Evolutionary conservation across 2,888 invertebrate species (phyloP), one percentile per base, ranked within the genome.

Genomic region (Acheta domesticus): DNA sequence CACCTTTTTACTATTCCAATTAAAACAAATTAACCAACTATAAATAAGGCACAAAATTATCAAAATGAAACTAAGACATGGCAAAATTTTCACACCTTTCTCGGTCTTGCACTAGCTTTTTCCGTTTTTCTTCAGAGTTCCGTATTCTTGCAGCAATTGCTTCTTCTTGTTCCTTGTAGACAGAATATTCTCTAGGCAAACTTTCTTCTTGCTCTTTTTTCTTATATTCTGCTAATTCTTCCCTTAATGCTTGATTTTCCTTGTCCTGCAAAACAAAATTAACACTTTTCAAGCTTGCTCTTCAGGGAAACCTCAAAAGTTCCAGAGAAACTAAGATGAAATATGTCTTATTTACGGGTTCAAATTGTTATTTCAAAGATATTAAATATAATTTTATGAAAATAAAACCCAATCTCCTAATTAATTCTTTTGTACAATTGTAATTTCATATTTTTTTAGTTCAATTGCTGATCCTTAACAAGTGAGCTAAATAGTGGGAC

Each of bases 171-270:
- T 84, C 84, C 11, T 85, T 84, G 82, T 80, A 83, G 84, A 4
- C 83, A 83, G 77, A 85, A 84, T 75, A 48, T 5, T 49, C 76
- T 21, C 50, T 76, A 49, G 80, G 62, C n/a, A 62, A 62, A n/a
- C 16, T 75, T 49, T 84, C 83, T 79, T 86, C 86, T 0, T 89
- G 87, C 19, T 89, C 89, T 1, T 87, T 85, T 0, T 88, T 87
- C 84, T 90, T 90, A 82, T 89, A 89, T 82, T 89, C 89, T 79
- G 90, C 89, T 1, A 91, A 83, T 83, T 90, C 88, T 78, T 90
- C 89, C 0, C 89, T 88, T 1, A 91, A 86, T 11, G 88, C 88
- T 81, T 87, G 87, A 83, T 91, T 91, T 85, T 91, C 91, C 85
- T 89, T 88, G 86, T 90, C 89, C 91, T 91, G 83, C 12, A 82